Evolutionary conservation across 2,113 vertebrate species (phyloP).

Genomic region (Naja naja): DNA sequence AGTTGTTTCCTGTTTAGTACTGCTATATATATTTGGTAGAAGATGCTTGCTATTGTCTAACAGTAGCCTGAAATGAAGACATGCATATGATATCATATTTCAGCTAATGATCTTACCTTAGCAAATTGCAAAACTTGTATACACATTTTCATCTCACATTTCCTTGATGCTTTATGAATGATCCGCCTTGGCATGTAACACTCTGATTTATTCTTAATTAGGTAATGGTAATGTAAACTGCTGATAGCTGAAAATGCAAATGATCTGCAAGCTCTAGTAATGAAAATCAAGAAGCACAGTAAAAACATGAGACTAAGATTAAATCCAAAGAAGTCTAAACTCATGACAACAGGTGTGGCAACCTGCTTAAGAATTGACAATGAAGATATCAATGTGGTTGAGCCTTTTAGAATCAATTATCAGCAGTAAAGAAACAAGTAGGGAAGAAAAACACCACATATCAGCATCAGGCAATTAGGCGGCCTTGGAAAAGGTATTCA

Average conservation of each 20-base stretch:
- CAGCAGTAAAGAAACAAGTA: background rate
- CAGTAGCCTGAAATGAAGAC: background rate
- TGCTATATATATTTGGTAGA: background rate
- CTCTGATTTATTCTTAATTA: background rate
- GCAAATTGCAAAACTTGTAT: background rate
- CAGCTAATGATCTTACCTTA: background rate
- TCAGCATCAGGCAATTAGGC: background rate
- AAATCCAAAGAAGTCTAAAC: background rate
- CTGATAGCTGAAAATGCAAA: background rate
- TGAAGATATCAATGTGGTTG: background rate
- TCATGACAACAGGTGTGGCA: background rate
- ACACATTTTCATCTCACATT: background rate
- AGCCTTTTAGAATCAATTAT: background rate
- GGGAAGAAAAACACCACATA: background rate
- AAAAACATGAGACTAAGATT: background rate
- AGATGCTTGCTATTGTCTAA: background rate
- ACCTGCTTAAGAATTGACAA: background rate
- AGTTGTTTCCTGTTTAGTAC: background rate
- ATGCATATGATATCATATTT: background rate
- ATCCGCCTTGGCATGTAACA: background rate
- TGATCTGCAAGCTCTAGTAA: background rate
- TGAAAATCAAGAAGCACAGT: background rate
- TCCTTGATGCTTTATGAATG: background rate
- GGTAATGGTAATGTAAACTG: background rate
- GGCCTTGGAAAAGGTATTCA: background rate